Conservation (phyloP, 2,113 vertebrate genomes). For the Passer domesticus region DNA sequence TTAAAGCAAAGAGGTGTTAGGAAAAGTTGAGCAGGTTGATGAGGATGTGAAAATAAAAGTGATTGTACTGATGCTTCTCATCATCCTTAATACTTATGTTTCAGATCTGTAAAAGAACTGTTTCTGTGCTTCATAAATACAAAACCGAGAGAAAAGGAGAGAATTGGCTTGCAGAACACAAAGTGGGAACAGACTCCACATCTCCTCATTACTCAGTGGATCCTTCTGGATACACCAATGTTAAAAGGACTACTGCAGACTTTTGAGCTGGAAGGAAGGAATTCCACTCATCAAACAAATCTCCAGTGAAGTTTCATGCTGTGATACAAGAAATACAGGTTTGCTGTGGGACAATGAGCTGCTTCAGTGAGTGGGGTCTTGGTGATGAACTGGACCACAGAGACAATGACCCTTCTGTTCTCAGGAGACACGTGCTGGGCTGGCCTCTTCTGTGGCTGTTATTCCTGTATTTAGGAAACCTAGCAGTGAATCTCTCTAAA, state of each 20-base stretch:
- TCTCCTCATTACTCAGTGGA: neutral
- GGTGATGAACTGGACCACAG: neutral
- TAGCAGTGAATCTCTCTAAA: neutral
- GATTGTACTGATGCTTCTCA: neutral
- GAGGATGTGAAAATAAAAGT: neutral
- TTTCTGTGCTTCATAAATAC: neutral
- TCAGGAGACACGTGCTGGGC: neutral
- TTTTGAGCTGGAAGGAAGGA: neutral
- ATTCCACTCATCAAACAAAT: neutral
- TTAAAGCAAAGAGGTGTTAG: neutral
- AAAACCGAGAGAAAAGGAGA: neutral
- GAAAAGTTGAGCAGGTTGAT: neutral
- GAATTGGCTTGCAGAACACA: neutral
- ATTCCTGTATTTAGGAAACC: neutral
- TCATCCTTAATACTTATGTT: neutral
- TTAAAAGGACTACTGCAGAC: neutral
- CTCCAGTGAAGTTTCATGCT: slow-evolving; percentile 13
- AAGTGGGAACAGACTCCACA: neutral
- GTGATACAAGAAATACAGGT: neutral
- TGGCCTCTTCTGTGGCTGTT: neutral
- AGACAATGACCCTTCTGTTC: slow-evolving; percentile 34
- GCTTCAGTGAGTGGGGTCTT: neutral
- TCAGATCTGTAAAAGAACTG: neutral
- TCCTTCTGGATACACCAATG: neutral
- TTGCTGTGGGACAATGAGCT: slow-evolving; percentile 12